phyloP scores from a whole-genome alignment of 2,113 vertebrate species.

The Nycticryphes semicollaris region DNA sequence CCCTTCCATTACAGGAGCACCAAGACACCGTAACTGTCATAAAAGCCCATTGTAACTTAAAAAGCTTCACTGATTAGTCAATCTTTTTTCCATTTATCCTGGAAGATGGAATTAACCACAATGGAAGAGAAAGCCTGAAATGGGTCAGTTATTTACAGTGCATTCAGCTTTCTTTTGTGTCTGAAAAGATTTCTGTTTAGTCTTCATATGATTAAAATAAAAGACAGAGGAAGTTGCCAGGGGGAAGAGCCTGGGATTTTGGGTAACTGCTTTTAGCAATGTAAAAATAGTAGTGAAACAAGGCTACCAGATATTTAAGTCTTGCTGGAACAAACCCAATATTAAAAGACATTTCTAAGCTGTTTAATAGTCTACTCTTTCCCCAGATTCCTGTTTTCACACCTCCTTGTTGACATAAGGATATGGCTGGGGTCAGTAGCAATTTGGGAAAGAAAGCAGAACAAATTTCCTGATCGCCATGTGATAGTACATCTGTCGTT shows the following conservation, averaged over 20 bases:
- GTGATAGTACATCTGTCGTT: slow-evolving; percentile 43
- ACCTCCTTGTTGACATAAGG: slow-evolving; percentile 36
- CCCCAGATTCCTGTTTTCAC: slow-evolving; percentile 45
- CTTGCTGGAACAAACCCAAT: neutral
- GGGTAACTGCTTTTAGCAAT: slow-evolving; percentile 6
- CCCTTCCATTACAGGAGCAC: neutral
- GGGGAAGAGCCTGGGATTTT: neutral
- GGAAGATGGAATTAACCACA: slow-evolving; percentile 13
- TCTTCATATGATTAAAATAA: slow-evolving; percentile 18
- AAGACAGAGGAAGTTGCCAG: neutral
- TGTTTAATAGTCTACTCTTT: neutral
- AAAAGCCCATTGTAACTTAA: neutral
- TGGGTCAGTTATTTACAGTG: slow-evolving; percentile 37
- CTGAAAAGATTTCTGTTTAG: slow-evolving; percentile 10
- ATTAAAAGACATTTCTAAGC: neutral
- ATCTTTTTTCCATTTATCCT: slow-evolving; percentile 1
- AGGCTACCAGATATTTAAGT: neutral
- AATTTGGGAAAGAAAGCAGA: slow-evolving; percentile 57
- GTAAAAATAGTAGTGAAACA: neutral
- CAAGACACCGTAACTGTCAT: neutral
- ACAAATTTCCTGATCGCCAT: slow-evolving; percentile 33
- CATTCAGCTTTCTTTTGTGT: neutral
- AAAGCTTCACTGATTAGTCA: slow-evolving; percentile 32
- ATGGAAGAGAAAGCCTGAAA: slow-evolving; percentile 10
- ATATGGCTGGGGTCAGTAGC: slow-evolving; percentile 32